Evolutionary conservation across 2,888 invertebrate genomes (phyloP).

Genomic region (Cetonia aurata): DNA sequence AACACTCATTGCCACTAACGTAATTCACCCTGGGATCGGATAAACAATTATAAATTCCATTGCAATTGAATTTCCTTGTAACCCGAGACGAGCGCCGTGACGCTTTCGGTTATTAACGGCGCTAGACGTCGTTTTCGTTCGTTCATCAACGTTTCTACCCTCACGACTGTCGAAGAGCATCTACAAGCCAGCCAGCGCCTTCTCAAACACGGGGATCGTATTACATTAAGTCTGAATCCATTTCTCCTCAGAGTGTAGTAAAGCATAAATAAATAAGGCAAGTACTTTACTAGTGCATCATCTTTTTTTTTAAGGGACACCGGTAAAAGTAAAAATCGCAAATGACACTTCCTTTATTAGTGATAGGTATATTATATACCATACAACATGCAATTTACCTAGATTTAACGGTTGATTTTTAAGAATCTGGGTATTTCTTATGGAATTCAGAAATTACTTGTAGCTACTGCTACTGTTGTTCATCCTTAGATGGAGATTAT

Average conservation of each 20-base stretch:
- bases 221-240: constrained; percentile 20
- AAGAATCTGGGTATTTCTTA: no score
- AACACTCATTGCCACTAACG: constrained; percentile 57
- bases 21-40: constrained; percentile 60
- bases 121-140: constrained; percentile 43
- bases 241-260: background rate
- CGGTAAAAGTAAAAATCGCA: no score
- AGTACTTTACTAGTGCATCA: no score
- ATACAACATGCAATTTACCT: no score
- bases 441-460: no score
- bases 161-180: constrained; percentile 21
- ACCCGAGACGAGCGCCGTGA: constrained; percentile 55
- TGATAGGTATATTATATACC: no score
- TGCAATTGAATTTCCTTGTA: constrained; percentile 62
- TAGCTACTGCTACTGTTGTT: no score
- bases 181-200: constrained; percentile 15
- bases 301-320: no score
- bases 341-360: no score
- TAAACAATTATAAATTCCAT: constrained; percentile 62
- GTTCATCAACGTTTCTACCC: constrained; percentile 38
- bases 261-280: constrained; percentile 7
- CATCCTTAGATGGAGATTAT: no score
- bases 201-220: constrained; percentile 22
- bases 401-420: no score
- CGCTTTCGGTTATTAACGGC: constrained; percentile 44